These are phyloP conservation scores for Pissodes strobi DNA, from an alignment of 1,140 invertebrate genomes.

Conservation along the genomic window DNA sequence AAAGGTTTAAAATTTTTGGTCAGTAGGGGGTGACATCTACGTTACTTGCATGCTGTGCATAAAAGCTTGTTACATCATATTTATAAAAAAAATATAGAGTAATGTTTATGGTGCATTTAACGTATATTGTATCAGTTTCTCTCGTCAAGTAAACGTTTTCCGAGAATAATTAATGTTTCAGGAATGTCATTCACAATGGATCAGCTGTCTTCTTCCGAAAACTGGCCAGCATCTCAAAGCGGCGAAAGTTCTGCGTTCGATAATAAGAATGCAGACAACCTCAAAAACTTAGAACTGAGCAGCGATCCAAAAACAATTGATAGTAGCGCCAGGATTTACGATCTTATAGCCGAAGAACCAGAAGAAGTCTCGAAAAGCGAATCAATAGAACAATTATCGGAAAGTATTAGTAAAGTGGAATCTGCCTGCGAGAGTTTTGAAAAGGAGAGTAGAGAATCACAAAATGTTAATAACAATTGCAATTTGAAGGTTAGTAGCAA, in stretches of 20 bases:
- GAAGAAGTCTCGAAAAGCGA: slow-evolving; percentile 55
- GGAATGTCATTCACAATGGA: slow-evolving; percentile 64
- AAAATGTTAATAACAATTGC: slow-evolving; percentile 61
- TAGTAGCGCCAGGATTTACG: slow-evolving; percentile 46
- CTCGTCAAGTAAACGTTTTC: too few species aligned
- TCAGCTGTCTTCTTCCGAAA: slow-evolving; percentile 64
- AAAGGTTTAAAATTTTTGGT: too few species aligned
- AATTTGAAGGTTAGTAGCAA: slow-evolving; percentile 35
- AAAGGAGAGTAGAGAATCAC: slow-evolving; percentile 23
- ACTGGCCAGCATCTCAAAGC: slow-evolving; percentile 57
- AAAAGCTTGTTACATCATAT: too few species aligned
- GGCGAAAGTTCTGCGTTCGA: slow-evolving; percentile 54
- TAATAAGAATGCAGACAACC: slow-evolving; percentile 32
- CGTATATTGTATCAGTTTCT: too few species aligned
- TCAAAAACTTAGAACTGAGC: slow-evolving; percentile 34
- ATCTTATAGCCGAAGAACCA: slow-evolving; percentile 57
- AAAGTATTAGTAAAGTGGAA: slow-evolving; percentile 56
- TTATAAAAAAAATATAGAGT: too few species aligned
- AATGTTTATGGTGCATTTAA: too few species aligned
- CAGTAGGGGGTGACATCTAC: too few species aligned
- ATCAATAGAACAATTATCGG: slow-evolving; percentile 59
- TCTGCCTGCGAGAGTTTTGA: slow-evolving; percentile 38
- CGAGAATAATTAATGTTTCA: too few species aligned
- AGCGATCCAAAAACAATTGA: slow-evolving; percentile 41
- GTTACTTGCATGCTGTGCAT: too few species aligned